Evolutionary conservation across 2,113 vertebrate species (phyloP).

Genomic region (Oncorhynchus kisutch): DNA sequence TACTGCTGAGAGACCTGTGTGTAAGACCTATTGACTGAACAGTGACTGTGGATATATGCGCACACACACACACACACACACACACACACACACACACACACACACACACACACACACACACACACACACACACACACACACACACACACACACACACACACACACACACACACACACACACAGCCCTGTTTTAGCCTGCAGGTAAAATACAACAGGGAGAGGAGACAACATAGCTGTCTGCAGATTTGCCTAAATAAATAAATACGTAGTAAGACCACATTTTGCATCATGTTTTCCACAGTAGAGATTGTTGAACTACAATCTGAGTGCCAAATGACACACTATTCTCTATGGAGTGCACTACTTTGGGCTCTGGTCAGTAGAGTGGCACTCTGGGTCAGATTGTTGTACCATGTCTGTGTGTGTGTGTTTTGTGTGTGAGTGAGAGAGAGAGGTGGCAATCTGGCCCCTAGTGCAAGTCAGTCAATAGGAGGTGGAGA

Average conservation of each 20-base stretch:
- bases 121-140: fast-evolving
- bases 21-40: neutral
- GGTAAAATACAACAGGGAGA: neutral
- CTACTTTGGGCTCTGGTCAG: no score
- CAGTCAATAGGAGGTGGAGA: slow-evolving; percentile 38
- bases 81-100: neutral
- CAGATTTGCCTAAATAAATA: no score
- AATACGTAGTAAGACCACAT: no score
- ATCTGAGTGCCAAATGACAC: no score
- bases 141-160: neutral
- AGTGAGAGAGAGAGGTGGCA: neutral
- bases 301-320: no score
- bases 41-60: neutral
- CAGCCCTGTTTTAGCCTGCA: slow-evolving; percentile 9
- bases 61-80: fast-evolving
- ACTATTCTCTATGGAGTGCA: no score
- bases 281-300: no score
- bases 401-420: neutral
- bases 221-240: slow-evolving; percentile 8
- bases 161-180: neutral
- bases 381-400: no score
- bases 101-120: neutral
- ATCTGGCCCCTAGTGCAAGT: neutral
- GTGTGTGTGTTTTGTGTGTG: slow-evolving; percentile 13
- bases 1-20: slow-evolving; percentile 10